Base-by-base conservation (phyloP, 2,888 invertebrate genomes). In the Limnephilus rhombicus region DNA sequence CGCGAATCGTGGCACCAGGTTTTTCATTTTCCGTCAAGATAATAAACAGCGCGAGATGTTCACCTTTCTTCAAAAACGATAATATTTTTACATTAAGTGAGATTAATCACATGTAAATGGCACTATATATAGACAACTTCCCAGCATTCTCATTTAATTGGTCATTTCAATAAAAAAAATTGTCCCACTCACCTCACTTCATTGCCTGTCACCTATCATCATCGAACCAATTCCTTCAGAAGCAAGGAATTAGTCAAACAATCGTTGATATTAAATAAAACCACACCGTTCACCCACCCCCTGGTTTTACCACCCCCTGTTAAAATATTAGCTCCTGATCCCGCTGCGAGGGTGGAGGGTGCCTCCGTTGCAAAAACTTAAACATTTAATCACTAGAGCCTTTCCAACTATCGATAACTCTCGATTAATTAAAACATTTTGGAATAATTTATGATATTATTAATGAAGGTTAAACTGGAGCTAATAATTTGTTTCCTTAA, bases 241-340 rank as follows among this genome's bases (percentile, higher is more conserved):
- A 18, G 4, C 53, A 7, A 18, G 3, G 53, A 5, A 18, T 68
- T 18, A 24, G 85, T 85, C n/a, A 85, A n/a, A 45, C 41, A 85
- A 45, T 85, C 85, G n/a, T 45, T 85, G 31, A 3, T 12, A 85
- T 85, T 85, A 11, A 85, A 85, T 85, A 85, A 85, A 85, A 85
- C 31, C 41, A 85, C 68, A 24, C 41, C 18, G 41, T 85, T n/a
- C 45, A 37, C n/a, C 85, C 24, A 9, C 24, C 9, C 68, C 24
- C 9, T 68, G 68, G 24, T n/a, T 9, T 9, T 68, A 68, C 24
- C 85, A 41, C 41, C 41, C 41, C 85, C n/a, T n/a, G 37, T 15
- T 85, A 45, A 85, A 85, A 37, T 45, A 45, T 85, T 85, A 41
- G 85, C 85, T 45, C 5, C 85, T 68, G 53, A 18, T 68, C 85